Conservation (phyloP, 2,113 vertebrate species). For the Equus przewalskii region DNA sequence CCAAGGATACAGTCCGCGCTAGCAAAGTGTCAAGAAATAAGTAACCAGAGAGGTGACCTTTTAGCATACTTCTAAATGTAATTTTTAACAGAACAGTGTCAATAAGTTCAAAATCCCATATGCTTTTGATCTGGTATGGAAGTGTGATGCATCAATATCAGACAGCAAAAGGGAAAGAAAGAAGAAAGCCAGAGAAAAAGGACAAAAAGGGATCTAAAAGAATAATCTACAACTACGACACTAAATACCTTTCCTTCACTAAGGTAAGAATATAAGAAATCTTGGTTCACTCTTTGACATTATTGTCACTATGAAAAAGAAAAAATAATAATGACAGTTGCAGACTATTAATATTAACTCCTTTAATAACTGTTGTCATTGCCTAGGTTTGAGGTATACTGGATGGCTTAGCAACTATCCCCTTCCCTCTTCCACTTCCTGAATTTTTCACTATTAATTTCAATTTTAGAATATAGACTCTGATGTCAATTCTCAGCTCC, state of each 20-base stretch:
- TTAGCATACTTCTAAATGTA: constrained; percentile 80
- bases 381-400: not conserved
- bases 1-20: constrained; percentile 81
- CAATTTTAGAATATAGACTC: constrained; percentile 24
- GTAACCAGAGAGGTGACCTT: constrained; percentile 79
- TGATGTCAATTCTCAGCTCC: not conserved
- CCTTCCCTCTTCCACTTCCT: not conserved
- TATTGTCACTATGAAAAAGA: not conserved
- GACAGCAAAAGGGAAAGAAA: constrained; percentile 38
- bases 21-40: constrained; percentile 84
- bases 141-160: constrained; percentile 65
- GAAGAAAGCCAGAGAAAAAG: constrained; percentile 44
- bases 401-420: not conserved
- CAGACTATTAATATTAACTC: not conserved
- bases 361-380: not conserved
- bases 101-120: constrained; percentile 80
- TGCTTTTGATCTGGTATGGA: constrained; percentile 72
- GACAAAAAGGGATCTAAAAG: constrained; percentile 7
- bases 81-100: constrained; percentile 80
- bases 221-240: not conserved
- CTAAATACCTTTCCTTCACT: not conserved
- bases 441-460: not conserved
- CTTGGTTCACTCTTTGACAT: not conserved
- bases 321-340: not conserved
- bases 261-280: constrained; percentile 1